These are phyloP conservation scores for Ahaetulla prasina DNA, from an alignment of 2,113 vertebrate species.

Conservation along the genomic window DNA sequence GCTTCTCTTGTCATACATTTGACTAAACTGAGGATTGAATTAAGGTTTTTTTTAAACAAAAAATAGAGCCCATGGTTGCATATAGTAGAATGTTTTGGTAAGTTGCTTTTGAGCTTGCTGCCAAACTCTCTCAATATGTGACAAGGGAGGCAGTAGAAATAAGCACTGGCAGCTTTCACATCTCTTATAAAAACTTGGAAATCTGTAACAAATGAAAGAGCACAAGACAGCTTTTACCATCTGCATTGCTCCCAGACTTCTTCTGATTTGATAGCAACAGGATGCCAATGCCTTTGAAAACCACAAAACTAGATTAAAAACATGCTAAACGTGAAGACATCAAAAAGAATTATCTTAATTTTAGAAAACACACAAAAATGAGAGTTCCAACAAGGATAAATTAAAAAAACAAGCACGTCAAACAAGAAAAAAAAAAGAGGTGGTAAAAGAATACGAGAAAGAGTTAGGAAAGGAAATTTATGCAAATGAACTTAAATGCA, in stretches of 20 bases:
- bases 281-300: constrained; percentile 45
- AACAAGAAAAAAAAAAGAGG: not conserved
- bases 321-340: constrained; percentile 29
- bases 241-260: constrained; percentile 55
- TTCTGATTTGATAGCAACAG: constrained; percentile 49
- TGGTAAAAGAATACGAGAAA: constrained; percentile 23
- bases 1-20: not conserved
- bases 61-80: not conserved
- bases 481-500: constrained; percentile 13
- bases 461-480: constrained; percentile 21
- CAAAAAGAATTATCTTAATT: constrained; percentile 41
- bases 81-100: not conserved
- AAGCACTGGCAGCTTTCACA: constrained; percentile 21
- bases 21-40: not conserved
- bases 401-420: constrained; percentile 1
- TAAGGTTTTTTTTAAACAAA: constrained; percentile 5
- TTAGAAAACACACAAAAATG: constrained; percentile 33
- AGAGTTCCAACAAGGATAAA: not conserved
- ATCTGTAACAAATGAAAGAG: constrained; percentile 39
- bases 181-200: constrained; percentile 46
- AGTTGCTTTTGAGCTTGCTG: not conserved
- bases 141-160: constrained; percentile 39
- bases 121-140: constrained; percentile 41
- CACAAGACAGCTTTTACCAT: constrained; percentile 40
- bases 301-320: constrained; percentile 43